Evolutionary conservation across 2,888 invertebrate genomes (phyloP), one percentile per base, ranked within the genome.

Genomic region (Drosophila limbata): DNA sequence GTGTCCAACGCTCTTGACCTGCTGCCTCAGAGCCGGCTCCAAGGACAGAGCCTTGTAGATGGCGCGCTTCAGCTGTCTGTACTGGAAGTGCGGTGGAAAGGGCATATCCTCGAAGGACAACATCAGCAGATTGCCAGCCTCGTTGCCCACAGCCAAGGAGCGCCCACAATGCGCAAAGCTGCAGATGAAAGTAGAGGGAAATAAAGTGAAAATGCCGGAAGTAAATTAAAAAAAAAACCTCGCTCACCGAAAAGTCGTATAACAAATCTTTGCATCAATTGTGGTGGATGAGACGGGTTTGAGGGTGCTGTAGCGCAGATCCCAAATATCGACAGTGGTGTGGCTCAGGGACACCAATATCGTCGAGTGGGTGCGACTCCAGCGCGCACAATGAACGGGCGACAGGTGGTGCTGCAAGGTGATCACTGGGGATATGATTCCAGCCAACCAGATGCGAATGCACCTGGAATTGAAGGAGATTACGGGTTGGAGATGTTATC

Each of bases 281-380:
- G 70, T 73, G 0, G 85, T 85, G 2, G 90, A 81, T 19, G 92
- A 91, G 17, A 91, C 91, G 8, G 97, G 96, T 56, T 94, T 94
- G 69, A 96, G 94, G 0, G 94, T 95, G 89, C 96, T 96, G 21
- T 96, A 93, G 5, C 95, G 94, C 9, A 97, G 92, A 90, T 97
- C 96, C 97, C 97, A 97, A 25, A 97, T 93, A 55, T 95, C 95
- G 15, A 97, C 93, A 8, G 94, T 93, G 71, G 94, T 94, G 0
- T 95, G 95, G 55, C 95, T 95, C 1, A 95, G 94, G 0, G 95
- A 95, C 0, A 96, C 94, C 10, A 97, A 93, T 0, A 97, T 94
- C 0, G 96, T 96, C 0, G 97, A 95, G 91, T 96, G 95, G 1
- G 94, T 94, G 0, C 96, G 96, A 89, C 95, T 95, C 94, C 96